These are phyloP conservation scores for Luperina testacea DNA, from an alignment of 2,888 invertebrate species.

Conservation along the genomic window DNA sequence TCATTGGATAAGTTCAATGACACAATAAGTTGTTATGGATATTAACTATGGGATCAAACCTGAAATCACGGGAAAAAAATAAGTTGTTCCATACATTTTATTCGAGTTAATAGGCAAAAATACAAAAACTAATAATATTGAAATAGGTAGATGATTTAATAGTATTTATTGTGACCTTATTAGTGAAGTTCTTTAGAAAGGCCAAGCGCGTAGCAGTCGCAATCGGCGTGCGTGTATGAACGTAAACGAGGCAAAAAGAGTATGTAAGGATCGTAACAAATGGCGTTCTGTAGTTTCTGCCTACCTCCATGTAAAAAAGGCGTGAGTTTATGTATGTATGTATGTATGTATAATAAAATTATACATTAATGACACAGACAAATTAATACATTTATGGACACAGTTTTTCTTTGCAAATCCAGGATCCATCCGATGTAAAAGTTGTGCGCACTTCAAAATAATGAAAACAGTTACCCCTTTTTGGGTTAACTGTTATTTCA, in stretches of 20 bases:
- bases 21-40: too few species aligned
- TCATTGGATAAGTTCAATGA: too few species aligned
- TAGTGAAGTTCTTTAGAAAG: too few species aligned
- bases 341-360: background rate
- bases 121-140: background rate
- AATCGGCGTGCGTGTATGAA: too few species aligned
- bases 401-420: background rate
- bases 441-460: background rate
- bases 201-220: too few species aligned
- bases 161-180: too few species aligned
- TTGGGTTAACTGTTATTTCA: background rate
- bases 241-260: too few species aligned
- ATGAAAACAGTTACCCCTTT: background rate
- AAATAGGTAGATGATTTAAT: background rate
- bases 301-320: too few species aligned
- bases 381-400: background rate
- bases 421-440: background rate
- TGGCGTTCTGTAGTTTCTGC: too few species aligned
- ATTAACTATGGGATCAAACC: background rate
- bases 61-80: background rate
- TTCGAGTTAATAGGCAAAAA: background rate
- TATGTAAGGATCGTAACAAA: too few species aligned
- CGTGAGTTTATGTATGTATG: background rate
- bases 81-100: background rate
- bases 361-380: background rate